Percentiles rank a stretch among this genome's conserved stretches.
Conservation (phyloP, 2,797 vertebrate species). For the Notolabrus celidotus region DNA sequence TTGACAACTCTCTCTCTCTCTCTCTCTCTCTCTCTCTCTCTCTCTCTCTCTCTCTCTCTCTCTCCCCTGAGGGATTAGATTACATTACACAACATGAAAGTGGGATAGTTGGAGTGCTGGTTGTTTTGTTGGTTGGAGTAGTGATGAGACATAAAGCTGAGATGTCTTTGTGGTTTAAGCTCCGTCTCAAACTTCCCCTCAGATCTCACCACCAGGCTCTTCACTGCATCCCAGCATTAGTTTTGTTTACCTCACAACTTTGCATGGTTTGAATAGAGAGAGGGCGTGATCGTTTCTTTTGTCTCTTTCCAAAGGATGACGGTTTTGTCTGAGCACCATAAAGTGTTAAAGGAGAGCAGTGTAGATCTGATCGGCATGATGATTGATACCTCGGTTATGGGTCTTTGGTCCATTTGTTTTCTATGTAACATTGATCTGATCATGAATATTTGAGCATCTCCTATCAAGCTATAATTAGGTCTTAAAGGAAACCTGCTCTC, state of each 20-base stretch:
- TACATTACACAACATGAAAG: not conserved
- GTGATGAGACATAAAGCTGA: not conserved
- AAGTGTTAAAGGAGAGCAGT: too few relatives aligned
- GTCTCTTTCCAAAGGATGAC: too few relatives aligned
- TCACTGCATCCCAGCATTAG: not conserved
- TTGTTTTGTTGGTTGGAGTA: conserved; percentile 5
- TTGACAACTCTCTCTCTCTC: not conserved
- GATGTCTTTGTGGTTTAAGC: not conserved
- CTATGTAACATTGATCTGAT: too few relatives aligned
- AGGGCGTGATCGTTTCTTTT: too few relatives aligned
- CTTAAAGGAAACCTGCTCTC: too few relatives aligned
- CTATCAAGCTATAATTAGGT: too few relatives aligned
- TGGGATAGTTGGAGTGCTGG: conserved; percentile 6
- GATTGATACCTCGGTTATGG: too few relatives aligned
- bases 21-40: conserved; percentile 3
- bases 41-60: not conserved
- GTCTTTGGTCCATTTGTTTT: too few relatives aligned
- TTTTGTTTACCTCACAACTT: not conserved
- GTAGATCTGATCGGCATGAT: too few relatives aligned
- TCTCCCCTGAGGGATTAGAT: conserved; percentile 3
- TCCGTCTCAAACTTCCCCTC: not conserved
- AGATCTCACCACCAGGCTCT: not conserved
- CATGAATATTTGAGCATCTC: too few relatives aligned
- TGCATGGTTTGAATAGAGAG: too few relatives aligned
- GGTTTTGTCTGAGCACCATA: too few relatives aligned